Conservation (phyloP, 2,888 invertebrate genomes). For the Anthoptus insignis region DNA sequence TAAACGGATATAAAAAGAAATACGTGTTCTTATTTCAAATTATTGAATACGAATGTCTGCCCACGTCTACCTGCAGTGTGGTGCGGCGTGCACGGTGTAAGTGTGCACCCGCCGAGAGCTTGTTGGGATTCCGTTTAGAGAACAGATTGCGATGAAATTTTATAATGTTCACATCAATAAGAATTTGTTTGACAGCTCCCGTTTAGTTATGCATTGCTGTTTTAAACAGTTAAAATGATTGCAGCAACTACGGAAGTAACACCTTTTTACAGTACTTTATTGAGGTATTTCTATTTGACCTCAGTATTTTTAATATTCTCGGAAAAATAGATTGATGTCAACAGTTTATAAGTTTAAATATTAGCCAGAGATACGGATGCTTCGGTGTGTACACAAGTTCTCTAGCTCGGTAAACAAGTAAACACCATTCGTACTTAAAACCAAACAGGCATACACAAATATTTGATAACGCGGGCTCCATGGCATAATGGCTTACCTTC, state of each 20-base stretch:
- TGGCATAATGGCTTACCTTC: conserved; percentile 64
- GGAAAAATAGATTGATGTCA: conserved; percentile 69
- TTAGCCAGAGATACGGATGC: conserved; percentile 64
- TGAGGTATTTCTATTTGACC: too few species aligned
- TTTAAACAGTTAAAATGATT: too few species aligned
- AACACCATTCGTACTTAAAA: conserved; percentile 86
- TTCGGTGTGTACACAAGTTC: conserved; percentile 73
- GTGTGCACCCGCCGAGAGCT: conserved; percentile 52
- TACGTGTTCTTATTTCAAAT: conserved; percentile 85
- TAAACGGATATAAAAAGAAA: conserved; percentile 86
- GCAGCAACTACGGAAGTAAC: too few species aligned
- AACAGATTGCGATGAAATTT: conserved; percentile 67
- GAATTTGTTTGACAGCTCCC: conserved; percentile 35
- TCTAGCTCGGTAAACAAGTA: conserved; percentile 81
- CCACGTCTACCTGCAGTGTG: conserved; percentile 80
- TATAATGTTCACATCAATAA: conserved; percentile 51
- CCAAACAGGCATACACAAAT: conserved; percentile 83
- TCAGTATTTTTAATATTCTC: conserved; percentile 21
- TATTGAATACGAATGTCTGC: conserved; percentile 84
- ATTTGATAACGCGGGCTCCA: conserved; percentile 76
- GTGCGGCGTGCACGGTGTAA: conserved; percentile 19
- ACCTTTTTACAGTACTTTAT: too few species aligned
- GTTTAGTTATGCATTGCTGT: too few species aligned
- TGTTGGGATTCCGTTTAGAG: conserved; percentile 72
- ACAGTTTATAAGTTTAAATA: conserved; percentile 72